Conservation (phyloP, 2,113 vertebrate species). For the Ifrita kowaldi region DNA sequence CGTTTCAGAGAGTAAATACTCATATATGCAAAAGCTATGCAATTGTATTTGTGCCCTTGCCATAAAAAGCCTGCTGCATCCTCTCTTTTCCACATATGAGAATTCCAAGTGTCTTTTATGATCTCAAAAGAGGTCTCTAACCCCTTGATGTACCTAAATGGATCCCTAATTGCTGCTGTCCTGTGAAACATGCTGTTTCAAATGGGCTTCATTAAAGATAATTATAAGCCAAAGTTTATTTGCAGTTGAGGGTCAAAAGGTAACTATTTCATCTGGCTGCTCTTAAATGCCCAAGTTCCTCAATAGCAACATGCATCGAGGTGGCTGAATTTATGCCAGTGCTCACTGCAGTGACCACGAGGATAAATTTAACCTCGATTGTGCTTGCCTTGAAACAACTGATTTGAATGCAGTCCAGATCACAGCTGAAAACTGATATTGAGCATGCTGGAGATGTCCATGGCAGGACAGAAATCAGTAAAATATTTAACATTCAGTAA, state of each 20-base stretch:
- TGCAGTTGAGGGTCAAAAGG: background rate
- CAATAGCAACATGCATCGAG: background rate
- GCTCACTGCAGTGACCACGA: background rate
- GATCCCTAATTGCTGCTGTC: background rate
- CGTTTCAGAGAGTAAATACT: background rate
- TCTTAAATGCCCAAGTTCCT: background rate
- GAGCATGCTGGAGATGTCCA: background rate
- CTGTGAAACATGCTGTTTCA: background rate
- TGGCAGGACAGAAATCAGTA: background rate
- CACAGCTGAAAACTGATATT: background rate
- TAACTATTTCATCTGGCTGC: background rate
- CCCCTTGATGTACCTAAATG: background rate
- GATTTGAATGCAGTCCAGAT: background rate
- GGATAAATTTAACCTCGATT: background rate
- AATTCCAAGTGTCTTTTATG: background rate
- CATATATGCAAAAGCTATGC: background rate
- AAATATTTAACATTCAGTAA: background rate
- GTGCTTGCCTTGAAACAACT: background rate
- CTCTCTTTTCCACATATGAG: background rate
- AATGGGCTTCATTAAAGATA: background rate
- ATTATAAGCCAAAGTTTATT: background rate
- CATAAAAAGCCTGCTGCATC: background rate
- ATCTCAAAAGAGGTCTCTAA: slow-evolving; percentile 5
- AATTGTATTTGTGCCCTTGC: background rate
- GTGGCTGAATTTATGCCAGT: background rate